Base-by-base conservation (phyloP, 2,797 vertebrate genomes). In the Myripristis murdjan region DNA sequence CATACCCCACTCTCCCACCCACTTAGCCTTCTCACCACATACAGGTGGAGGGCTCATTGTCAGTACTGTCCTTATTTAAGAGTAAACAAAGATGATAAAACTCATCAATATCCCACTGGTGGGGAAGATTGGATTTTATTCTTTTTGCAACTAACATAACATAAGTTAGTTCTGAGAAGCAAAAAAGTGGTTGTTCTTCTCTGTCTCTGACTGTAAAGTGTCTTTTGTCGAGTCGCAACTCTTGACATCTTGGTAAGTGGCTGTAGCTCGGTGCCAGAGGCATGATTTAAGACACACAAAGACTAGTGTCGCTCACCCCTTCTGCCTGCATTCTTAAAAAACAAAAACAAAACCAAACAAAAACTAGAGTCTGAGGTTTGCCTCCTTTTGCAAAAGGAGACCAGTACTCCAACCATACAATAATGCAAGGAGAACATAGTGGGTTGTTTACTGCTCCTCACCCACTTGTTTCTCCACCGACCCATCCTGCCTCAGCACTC, bases 61-160 rank as follows among this genome's bases (percentile, higher is more conserved):
- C 86, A 92, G 75, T 84, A 88, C 91, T 84, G 90, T 91, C 87
- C 82, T 79, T 87, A 93, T 90, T 89, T 95, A 94, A 94, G 86
- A 91, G 89, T 90, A 95, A 95, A 95, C 93, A 93, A 90, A 96
- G 96, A 98, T 98, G 97, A 98, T 98, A 98, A 97, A 98, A 98
- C 97, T 98, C 97, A 98, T 98, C 97, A 93, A 98, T 97, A 97
- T 95, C 94, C 91, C 93, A 90, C 92, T 90, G 86, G 91, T 87
- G 89, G 90, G 88, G 90, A 91, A 91, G 85, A 89, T 91, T 92
- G 90, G 92, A 79, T 81, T 81, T 23, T 51, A 81, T 76, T 87
- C 56, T 87, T 93, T 92, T 89, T 90, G 84, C 75, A 84, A 89
- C 88, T 88, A 88, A 93, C 80, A 59, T 70, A 84, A 84, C 75